Evolutionary conservation across 2,113 vertebrate species (phyloP).

Genomic region (Columbina picui): DNA sequence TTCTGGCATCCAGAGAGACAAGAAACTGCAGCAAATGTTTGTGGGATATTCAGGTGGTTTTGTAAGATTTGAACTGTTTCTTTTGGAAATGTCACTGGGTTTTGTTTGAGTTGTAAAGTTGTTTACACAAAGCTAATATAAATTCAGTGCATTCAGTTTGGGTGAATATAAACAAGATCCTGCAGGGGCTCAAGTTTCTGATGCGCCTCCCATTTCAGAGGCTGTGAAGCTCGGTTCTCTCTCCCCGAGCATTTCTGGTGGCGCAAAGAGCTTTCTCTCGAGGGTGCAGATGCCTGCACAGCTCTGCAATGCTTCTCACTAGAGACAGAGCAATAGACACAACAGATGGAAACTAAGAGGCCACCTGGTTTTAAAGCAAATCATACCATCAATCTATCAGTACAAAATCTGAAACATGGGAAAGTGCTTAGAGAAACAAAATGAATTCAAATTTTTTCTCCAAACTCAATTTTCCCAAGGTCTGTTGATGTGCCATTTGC

Average conservation of each 20-base stretch:
- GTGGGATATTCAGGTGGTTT: not conserved
- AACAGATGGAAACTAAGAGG: slow-evolving; percentile 66
- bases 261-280: not conserved
- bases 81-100: not conserved
- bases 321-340: slow-evolving; percentile 71
- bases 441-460: slow-evolving; percentile 1
- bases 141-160: not conserved
- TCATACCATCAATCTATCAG: slow-evolving; percentile 59
- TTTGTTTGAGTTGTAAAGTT: not conserved
- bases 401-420: slow-evolving; percentile 58
- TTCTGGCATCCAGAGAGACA: not conserved
- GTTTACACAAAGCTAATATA: not conserved
- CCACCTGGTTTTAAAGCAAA: slow-evolving; percentile 66
- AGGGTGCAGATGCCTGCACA: slow-evolving; percentile 62
- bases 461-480: slow-evolving; percentile 1
- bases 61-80: not conserved
- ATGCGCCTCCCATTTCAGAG: not conserved
- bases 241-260: not conserved
- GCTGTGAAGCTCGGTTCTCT: not conserved
- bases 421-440: slow-evolving; percentile 45
- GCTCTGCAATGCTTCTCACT: slow-evolving; percentile 65
- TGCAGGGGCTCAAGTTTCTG: not conserved
- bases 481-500: slow-evolving; percentile 18
- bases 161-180: not conserved
- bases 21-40: not conserved